Evolutionary conservation across 2,113 vertebrate genomes (phyloP).

Genomic region (Microtus oregoni): DNA sequence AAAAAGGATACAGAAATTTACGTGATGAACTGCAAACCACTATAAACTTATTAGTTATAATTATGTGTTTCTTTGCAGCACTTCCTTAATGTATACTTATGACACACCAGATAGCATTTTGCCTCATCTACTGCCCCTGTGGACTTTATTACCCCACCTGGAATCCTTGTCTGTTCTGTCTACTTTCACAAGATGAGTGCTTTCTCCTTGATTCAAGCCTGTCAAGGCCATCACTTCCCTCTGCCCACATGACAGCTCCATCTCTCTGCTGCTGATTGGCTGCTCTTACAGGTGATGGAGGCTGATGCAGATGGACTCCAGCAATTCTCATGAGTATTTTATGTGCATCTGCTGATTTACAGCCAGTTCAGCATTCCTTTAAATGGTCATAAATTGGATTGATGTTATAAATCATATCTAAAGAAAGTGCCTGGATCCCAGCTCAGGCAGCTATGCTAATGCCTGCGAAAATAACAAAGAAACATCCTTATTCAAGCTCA

Average conservation of each 20-base stretch:
- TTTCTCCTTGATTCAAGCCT: slow-evolving; percentile 57
- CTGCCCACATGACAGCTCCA: slow-evolving; percentile 55
- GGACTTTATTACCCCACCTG: not conserved
- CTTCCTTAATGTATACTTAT: not conserved
- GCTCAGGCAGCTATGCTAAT: slow-evolving; percentile 85
- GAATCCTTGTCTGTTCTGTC: not conserved
- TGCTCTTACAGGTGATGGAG: slow-evolving; percentile 84
- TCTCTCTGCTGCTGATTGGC: slow-evolving; percentile 83
- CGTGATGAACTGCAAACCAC: not conserved
- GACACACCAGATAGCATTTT: not conserved
- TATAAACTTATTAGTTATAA: not conserved
- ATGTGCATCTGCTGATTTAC: slow-evolving; percentile 90
- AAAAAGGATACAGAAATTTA: not conserved
- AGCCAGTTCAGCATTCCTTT: slow-evolving; percentile 90
- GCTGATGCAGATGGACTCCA: slow-evolving; percentile 87
- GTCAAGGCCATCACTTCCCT: slow-evolving; percentile 30
- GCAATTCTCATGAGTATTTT: slow-evolving; percentile 90
- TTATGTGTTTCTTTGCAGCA: not conserved
- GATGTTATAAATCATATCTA: slow-evolving; percentile 90
- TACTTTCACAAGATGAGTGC: slow-evolving; percentile 21
- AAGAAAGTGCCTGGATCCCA: slow-evolving; percentile 84
- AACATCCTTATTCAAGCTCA: slow-evolving; percentile 81
- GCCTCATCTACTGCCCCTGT: not conserved
- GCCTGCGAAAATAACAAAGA: slow-evolving; percentile 85
- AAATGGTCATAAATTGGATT: slow-evolving; percentile 92